Evolutionary conservation across 1,140 invertebrate genomes (phyloP).

Genomic region (Globodera rostochiensis): DNA sequence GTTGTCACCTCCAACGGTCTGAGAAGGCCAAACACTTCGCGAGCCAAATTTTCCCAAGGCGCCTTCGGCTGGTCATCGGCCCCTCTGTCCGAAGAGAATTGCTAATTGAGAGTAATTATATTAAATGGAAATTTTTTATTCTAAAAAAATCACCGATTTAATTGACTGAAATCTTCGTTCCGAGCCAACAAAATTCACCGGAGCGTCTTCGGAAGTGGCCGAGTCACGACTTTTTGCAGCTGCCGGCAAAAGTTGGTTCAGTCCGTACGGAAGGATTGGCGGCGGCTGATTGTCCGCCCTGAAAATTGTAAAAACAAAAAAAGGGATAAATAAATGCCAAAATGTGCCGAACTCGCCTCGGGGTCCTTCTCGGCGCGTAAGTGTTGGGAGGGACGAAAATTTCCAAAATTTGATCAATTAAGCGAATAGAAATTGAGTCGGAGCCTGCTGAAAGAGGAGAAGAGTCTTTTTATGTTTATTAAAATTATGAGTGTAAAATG

Average conservation of each 20-base stretch:
- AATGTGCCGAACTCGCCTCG: background rate
- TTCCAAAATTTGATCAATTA: conserved; percentile 28
- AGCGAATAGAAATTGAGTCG: conserved; percentile 11
- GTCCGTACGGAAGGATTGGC: background rate
- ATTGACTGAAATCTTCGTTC: background rate
- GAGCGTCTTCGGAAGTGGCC: background rate
- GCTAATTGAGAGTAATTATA: background rate
- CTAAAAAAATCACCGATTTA: background rate
- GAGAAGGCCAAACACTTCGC: conserved; percentile 40
- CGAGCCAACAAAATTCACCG: background rate
- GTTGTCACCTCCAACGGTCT: conserved; percentile 25
- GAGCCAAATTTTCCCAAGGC: conserved; percentile 33
- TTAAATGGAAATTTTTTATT: too few relatives aligned
- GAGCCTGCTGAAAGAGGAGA: background rate
- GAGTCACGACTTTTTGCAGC: background rate
- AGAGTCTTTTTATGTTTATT: background rate
- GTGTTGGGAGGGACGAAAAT: conserved; percentile 20
- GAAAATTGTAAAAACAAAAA: background rate
- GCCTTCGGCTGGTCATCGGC: conserved; percentile 9
- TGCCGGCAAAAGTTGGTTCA: conserved; percentile 1
- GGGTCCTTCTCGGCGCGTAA: background rate
- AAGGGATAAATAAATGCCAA: background rate
- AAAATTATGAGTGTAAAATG: background rate
- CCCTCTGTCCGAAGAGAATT: background rate
- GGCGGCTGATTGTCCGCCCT: background rate